phyloP scores from a whole-genome alignment of 1,140 invertebrate genomes.

The Drosophila mauritiana region DNA sequence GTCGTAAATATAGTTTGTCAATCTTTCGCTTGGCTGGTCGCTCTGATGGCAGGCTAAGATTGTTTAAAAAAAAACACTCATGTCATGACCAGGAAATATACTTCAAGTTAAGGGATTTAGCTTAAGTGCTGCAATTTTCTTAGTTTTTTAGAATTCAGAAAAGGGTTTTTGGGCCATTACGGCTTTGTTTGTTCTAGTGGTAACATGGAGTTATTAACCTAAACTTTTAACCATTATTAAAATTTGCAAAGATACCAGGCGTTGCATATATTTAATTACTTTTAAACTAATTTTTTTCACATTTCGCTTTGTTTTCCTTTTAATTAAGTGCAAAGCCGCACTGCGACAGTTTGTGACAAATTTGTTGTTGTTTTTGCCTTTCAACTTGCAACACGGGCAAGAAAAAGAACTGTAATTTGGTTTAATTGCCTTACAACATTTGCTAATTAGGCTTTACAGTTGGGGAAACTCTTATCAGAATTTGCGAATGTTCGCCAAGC shows the following conservation, averaged over 20 bases:
- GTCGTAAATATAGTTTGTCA: constrained; percentile 53
- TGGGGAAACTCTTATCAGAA: constrained; percentile 41
- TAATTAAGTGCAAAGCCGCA: constrained; percentile 20
- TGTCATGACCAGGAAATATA: constrained; percentile 26
- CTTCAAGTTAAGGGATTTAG: constrained; percentile 30
- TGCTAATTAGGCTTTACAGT: constrained; percentile 54
- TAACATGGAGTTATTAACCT: background rate
- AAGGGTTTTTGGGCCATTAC: constrained; percentile 1
- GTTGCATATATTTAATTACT: background rate
- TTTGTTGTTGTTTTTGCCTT: constrained; percentile 2
- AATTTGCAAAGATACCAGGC: background rate
- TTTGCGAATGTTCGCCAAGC: constrained; percentile 30
- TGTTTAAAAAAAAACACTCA: constrained; percentile 12
- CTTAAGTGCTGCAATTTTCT: constrained; percentile 18
- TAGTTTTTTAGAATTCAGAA: constrained; percentile 5
- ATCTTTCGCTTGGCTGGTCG: constrained; percentile 45
- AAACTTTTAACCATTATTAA: background rate
- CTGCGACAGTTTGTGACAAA: constrained; percentile 32
- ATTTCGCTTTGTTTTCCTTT: background rate
- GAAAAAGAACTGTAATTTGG: constrained; percentile 6
- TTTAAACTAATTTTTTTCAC: background rate
- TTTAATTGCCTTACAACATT: constrained; percentile 43
- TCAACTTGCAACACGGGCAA: constrained; percentile 3
- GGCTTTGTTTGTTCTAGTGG: background rate
- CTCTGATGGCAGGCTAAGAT: constrained; percentile 42